Conservation (phyloP, 2,113 vertebrate species). For the Tapirus terrestris region DNA sequence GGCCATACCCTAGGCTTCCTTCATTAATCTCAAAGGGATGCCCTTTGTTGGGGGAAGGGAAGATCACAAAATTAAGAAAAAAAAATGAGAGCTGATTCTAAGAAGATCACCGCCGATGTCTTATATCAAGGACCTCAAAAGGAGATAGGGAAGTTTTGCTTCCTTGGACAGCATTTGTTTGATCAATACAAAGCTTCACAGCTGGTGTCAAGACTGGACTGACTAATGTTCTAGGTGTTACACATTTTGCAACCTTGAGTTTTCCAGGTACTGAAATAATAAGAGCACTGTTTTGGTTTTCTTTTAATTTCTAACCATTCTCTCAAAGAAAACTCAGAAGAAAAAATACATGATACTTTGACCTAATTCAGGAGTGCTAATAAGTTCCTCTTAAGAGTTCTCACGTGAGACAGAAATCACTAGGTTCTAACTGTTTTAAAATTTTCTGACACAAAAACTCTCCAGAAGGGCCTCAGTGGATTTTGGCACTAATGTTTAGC, state of each 20-base stretch:
- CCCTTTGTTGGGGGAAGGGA: neutral
- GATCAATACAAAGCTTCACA: neutral
- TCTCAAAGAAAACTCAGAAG: neutral
- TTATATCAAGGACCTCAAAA: neutral
- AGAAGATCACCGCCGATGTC: neutral
- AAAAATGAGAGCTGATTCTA: neutral
- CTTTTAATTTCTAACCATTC: neutral
- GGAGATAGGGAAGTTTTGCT: neutral
- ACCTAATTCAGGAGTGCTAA: neutral
- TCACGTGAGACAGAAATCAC: neutral
- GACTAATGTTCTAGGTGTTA: rapidly evolving
- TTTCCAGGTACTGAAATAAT: neutral
- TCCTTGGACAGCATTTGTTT: neutral
- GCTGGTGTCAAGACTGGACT: neutral
- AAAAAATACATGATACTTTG: neutral
- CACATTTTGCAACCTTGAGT: rapidly evolving
- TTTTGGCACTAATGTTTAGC: neutral
- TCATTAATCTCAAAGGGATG: neutral
- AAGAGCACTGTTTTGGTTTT: rapidly evolving
- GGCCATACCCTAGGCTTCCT: neutral
- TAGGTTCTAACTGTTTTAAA: neutral
- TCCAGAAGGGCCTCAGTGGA: neutral
- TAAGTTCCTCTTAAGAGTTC: neutral
- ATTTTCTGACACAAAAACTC: neutral
- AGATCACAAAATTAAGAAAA: neutral